These are phyloP conservation scores for Pristionchus exspectatus DNA, from an alignment of 2,888 invertebrate genomes.

Conservation along the genomic window DNA sequence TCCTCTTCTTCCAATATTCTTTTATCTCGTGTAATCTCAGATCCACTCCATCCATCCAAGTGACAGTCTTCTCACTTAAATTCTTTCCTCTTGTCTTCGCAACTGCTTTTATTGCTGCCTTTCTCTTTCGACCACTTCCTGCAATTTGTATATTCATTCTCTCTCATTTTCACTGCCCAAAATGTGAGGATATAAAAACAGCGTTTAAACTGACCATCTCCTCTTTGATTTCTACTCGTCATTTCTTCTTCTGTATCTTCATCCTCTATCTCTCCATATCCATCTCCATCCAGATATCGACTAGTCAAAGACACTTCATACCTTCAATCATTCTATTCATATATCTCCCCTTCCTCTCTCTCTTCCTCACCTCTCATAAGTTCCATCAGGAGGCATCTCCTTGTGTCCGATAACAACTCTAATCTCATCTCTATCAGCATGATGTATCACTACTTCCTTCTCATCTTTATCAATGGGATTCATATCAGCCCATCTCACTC, in stretches of 20 bases:
- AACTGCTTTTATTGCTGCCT: constrained; percentile 47
- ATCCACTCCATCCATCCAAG: constrained; percentile 71
- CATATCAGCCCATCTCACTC: constrained; percentile 83
- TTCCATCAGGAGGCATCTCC: constrained; percentile 75
- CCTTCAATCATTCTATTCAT: background rate
- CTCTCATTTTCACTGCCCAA: too few species aligned
- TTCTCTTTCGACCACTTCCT: constrained; percentile 48
- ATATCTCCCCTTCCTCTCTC: background rate
- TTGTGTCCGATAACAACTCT: constrained; percentile 72
- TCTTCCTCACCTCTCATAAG: constrained; percentile 66
- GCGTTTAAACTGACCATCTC: constrained; percentile 37
- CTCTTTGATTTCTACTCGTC: background rate
- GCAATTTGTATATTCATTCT: background rate
- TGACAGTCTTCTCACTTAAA: background rate
- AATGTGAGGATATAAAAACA: background rate
- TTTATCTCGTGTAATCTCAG: constrained; percentile 74
- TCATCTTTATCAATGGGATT: constrained; percentile 57
- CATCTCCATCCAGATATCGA: constrained; percentile 49
- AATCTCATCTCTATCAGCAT: constrained; percentile 72
- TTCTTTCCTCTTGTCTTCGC: constrained; percentile 40
- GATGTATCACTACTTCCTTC: constrained; percentile 64
- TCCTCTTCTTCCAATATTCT: constrained; percentile 41
- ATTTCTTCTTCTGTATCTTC: constrained; percentile 45
- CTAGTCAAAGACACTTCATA: constrained; percentile 25
- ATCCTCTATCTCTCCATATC: constrained; percentile 7